Conservation (phyloP, 1,140 invertebrate genomes). For the Drosophila melanogaster region DNA sequence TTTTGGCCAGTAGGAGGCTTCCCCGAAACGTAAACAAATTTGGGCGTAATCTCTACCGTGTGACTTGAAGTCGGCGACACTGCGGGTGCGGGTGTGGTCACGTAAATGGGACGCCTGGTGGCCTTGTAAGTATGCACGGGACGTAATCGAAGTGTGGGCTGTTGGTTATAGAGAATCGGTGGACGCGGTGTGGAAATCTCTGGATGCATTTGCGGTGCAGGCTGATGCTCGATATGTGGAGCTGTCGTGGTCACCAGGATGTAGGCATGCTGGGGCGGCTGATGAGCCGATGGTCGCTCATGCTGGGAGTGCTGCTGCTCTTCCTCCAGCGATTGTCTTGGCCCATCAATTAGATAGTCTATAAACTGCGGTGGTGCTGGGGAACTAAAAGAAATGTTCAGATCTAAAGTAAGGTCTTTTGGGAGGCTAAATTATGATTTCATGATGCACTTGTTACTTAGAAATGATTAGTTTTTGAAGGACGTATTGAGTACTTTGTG, state of each 20-base stretch:
- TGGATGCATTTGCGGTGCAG: slow-evolving; percentile 35
- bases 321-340: slow-evolving; percentile 73
- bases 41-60: slow-evolving; percentile 72
- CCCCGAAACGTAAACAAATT: slow-evolving; percentile 61
- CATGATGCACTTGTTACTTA: too few relatives aligned
- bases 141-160: slow-evolving; percentile 66
- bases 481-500: too few relatives aligned
- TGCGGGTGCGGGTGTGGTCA: slow-evolving; percentile 38
- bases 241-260: slow-evolving; percentile 68
- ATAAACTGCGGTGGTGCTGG: slow-evolving; percentile 65
- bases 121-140: slow-evolving; percentile 64
- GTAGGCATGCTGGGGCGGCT: slow-evolving; percentile 60
- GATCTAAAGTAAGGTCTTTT: too few relatives aligned
- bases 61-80: slow-evolving; percentile 47
- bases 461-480: too few relatives aligned
- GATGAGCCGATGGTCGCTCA: slow-evolving; percentile 24
- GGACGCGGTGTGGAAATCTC: slow-evolving; percentile 48
- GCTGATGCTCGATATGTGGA: slow-evolving; percentile 55
- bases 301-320: slow-evolving; percentile 39
- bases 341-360: slow-evolving; percentile 76
- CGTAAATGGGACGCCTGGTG: slow-evolving; percentile 62
- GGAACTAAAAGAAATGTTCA: slow-evolving; percentile 27
- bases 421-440: too few relatives aligned
- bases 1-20: slow-evolving; percentile 19
- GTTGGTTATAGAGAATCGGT: slow-evolving; percentile 56